Conservation (phyloP, 1,140 invertebrate genomes). For the Atta colombica region DNA sequence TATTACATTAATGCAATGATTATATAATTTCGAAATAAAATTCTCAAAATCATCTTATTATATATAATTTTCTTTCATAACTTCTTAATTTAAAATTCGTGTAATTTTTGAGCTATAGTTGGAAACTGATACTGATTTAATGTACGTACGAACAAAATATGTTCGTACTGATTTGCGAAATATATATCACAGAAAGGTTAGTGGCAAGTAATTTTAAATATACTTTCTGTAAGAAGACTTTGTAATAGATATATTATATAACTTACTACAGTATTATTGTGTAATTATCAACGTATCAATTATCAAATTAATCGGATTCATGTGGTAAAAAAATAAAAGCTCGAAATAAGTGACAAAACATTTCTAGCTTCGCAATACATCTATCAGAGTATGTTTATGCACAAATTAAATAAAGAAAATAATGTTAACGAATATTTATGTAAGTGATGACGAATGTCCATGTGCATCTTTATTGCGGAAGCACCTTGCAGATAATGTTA, state of each 20-base stretch:
- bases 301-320: not conserved
- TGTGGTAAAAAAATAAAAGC: not conserved
- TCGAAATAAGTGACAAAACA: not conserved
- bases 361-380: not conserved
- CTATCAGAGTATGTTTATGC: not conserved
- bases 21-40: constrained; percentile 11
- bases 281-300: not conserved
- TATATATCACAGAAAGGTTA: constrained; percentile 15
- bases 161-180: not conserved
- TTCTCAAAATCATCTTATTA: not conserved
- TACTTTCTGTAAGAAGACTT: not conserved
- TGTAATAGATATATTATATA: constrained; percentile 8
- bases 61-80: not conserved
- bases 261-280: not conserved
- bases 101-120: not conserved
- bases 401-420: not conserved
- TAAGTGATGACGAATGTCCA: not conserved
- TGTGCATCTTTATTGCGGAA: constrained; percentile 15
- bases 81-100: not conserved
- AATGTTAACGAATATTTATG: not conserved
- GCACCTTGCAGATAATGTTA: not conserved
- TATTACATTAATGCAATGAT: constrained; percentile 12
- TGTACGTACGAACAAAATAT: not conserved
- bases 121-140: not conserved
- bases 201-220: not conserved